phyloP scores from a whole-genome alignment of 1,140 invertebrate genomes.

The Drosophila parvula region DNA sequence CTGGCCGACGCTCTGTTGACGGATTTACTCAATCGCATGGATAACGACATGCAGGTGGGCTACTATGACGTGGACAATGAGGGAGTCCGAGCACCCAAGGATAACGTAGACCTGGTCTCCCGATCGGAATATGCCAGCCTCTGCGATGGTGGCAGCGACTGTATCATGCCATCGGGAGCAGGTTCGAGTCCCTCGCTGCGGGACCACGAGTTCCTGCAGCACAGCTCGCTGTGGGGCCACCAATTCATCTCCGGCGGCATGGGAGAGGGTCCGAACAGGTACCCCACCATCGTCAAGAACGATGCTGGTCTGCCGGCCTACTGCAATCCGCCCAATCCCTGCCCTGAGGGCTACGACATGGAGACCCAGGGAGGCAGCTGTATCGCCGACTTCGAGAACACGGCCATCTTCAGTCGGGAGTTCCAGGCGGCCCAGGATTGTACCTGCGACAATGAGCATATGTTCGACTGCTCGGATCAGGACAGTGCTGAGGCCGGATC shows the following conservation, averaged over 20 bases:
- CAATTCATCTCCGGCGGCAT: conserved; percentile 91
- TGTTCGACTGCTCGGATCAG: conserved; percentile 94
- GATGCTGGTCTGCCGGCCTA: conserved; percentile 97
- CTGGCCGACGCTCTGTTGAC: conserved; percentile 87
- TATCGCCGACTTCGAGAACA: conserved; percentile 96
- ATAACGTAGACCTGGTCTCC: conserved; percentile 84
- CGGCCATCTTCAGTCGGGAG: conserved; percentile 96
- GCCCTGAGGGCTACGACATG: conserved; percentile 93
- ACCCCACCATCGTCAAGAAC: conserved; percentile 92
- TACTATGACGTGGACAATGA: conserved; percentile 86
- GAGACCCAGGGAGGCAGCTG: conserved; percentile 91
- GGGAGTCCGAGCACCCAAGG: conserved; percentile 69
- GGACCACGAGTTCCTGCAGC: conserved; percentile 95
- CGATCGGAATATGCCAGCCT: conserved; percentile 85
- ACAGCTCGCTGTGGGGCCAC: conserved; percentile 94
- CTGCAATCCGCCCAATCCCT: conserved; percentile 99
- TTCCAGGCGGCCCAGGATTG: conserved; percentile 97
- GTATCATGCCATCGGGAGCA: conserved; percentile 47
- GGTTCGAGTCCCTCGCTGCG: conserved; percentile 89
- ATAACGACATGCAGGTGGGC: conserved; percentile 87
- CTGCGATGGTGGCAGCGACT: conserved; percentile 73
- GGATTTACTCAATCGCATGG: conserved; percentile 89
- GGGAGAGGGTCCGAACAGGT: conserved; percentile 88
- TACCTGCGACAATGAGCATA: conserved; percentile 99
- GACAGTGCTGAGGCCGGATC: conserved; percentile 69